Evolutionary conservation across 2,797 vertebrate species (phyloP), one percentile per base, ranked within the genome.

Genomic region (Cuculus canorus): DNA sequence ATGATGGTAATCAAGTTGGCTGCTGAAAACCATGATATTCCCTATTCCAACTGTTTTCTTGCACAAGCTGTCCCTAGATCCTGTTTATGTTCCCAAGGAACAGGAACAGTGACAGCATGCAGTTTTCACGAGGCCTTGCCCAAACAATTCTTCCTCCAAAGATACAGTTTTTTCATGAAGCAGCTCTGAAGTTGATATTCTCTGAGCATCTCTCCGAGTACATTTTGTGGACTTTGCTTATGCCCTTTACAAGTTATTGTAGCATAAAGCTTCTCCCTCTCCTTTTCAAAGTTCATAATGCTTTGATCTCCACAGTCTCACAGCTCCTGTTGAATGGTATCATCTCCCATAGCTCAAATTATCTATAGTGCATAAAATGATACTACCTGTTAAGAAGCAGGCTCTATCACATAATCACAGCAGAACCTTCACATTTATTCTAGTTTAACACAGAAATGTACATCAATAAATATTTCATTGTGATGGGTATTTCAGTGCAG

Each of bases 1-100:
- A 95, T 71, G 93, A 95, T 90, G 88, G 96, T 85, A 97, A 96
- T 96, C 93, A 90, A 97, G 91, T 21, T 96, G 92, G 93, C 92
- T 97, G 79, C 87, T 95, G 76, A 96, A 90, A 91, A 97, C 90
- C 89, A 96, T 52, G 93, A 84, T 95, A 96, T 95, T 97, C 92
- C 92, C 93, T 94, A 95, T 97, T 97, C 96, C 96, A 97, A 96
- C 93, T 97, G 92, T 96, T 96, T 97, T 94, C 90, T 94, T 97
- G 96, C 92, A 96, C 97, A 98, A 97, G 93, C 88, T 96, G 95
- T 97, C 94, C 96, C 96, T 94, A 96, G 96, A 97, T 97, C 95
- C 90, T 97, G 95, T 97, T 97, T 97, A 95, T 92, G 95, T 97
- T 98, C 97, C 95, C 91, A 97, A 96, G 90, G 91, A 97, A 95